Evolutionary conservation across 1,140 invertebrate species (phyloP).

Genomic region (Papilio xuthus): DNA sequence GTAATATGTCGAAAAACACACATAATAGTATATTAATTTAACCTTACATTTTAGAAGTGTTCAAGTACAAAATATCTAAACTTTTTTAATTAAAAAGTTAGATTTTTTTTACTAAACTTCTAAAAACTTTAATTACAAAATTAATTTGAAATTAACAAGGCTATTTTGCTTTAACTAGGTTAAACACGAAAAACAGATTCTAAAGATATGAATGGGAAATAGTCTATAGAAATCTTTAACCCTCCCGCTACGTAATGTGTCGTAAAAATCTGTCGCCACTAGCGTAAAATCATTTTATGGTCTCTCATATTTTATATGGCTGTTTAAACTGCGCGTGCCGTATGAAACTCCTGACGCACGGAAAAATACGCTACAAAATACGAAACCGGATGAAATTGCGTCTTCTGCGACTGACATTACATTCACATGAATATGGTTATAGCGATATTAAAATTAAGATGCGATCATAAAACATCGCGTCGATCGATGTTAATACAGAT

Average conservation of each 20-base stretch:
- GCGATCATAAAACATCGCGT: not conserved
- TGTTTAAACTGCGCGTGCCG: constrained; percentile 47
- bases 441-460: constrained; percentile 9
- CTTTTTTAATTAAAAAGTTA: too few relatives aligned
- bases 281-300: constrained; percentile 55
- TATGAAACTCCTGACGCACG: constrained; percentile 14
- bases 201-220: not conserved
- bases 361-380: constrained; percentile 28
- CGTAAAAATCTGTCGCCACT: constrained; percentile 52
- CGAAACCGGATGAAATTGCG: not conserved
- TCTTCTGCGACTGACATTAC: constrained; percentile 17
- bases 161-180: not conserved
- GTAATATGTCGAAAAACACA: too few relatives aligned
- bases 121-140: too few relatives aligned
- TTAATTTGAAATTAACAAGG: too few relatives aligned
- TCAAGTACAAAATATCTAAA: too few relatives aligned
- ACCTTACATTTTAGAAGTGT: too few relatives aligned
- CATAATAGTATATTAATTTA: too few relatives aligned
- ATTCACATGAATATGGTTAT: not conserved
- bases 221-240: constrained; percentile 18
- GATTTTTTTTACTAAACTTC: too few relatives aligned
- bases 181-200: not conserved
- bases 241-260: constrained; percentile 24
- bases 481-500: not conserved
- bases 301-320: constrained; percentile 43